phyloP scores from a whole-genome alignment of 2,113 vertebrate species.

The Pavo muticus region DNA sequence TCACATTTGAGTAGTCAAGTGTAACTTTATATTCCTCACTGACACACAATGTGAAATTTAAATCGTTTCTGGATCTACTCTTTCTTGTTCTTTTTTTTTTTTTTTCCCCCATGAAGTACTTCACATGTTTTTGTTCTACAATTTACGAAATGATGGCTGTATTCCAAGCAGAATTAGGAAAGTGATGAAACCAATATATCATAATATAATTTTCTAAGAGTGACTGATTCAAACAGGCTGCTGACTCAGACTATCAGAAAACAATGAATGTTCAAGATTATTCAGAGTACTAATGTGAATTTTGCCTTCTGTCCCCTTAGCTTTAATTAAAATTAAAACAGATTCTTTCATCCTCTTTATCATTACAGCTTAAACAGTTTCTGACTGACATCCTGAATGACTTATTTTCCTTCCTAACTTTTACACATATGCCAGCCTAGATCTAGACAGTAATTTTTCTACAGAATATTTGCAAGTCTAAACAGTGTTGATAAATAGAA shows the following conservation, averaged over 20 bases:
- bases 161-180: neutral
- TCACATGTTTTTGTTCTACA: neutral
- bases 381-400: slow-evolving; percentile 7
- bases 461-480: neutral
- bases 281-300: slow-evolving; percentile 23
- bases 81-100: neutral
- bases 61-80: neutral
- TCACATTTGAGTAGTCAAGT: neutral
- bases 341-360: neutral
- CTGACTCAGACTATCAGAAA: slow-evolving; percentile 8
- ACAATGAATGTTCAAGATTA: slow-evolving; percentile 23
- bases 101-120: neutral
- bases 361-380: neutral
- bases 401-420: neutral
- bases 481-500: neutral
- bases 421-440: neutral
- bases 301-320: neutral
- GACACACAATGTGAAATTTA: neutral
- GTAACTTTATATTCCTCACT: neutral
- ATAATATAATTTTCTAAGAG: slow-evolving; percentile 22
- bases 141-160: neutral
- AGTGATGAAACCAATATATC: slow-evolving; percentile 29
- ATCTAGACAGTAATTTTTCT: neutral
- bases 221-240: neutral
- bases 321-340: slow-evolving; percentile 53